Conservation (phyloP, 2,797 vertebrate genomes). For the Austrolebias charrua region DNA sequence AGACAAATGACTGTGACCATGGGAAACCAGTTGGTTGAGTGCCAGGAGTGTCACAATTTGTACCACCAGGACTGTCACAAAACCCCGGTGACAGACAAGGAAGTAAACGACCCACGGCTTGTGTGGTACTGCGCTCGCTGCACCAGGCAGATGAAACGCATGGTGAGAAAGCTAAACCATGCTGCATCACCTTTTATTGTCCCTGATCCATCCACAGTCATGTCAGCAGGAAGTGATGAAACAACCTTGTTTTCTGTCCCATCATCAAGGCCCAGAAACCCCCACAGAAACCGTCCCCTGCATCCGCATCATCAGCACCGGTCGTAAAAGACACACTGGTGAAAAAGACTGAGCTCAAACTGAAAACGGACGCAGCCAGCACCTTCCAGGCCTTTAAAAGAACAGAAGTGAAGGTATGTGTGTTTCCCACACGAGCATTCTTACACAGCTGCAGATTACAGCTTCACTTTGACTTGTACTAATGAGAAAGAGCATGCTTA, state of each 20-base stretch:
- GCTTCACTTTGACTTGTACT: background rate
- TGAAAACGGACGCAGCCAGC: slow-evolving; percentile 87
- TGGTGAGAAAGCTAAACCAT: slow-evolving; percentile 81
- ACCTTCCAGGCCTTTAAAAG: slow-evolving; percentile 98
- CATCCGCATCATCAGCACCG: slow-evolving; percentile 84
- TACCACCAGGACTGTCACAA: slow-evolving; percentile 99
- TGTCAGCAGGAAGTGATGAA: background rate
- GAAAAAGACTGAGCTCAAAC: slow-evolving; percentile 92
- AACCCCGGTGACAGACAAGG: slow-evolving; percentile 98
- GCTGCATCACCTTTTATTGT: background rate
- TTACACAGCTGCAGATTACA: background rate
- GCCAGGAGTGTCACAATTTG: slow-evolving; percentile 98
- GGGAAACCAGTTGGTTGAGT: slow-evolving; percentile 97
- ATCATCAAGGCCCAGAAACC: slow-evolving; percentile 91
- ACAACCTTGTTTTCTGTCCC: background rate
- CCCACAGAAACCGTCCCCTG: slow-evolving; percentile 89
- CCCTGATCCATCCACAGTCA: background rate
- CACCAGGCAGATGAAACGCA: slow-evolving; percentile 96
- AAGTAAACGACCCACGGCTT: slow-evolving; percentile 95
- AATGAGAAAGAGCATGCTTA: background rate
- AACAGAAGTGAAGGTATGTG: slow-evolving; percentile 92
- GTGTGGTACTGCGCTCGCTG: slow-evolving; percentile 98
- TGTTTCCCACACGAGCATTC: background rate
- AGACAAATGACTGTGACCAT: slow-evolving; percentile 98
- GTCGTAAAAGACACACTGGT: slow-evolving; percentile 92